Evolutionary conservation across 2,797 vertebrate species (phyloP).

Genomic region (Manis crassicaudata): DNA sequence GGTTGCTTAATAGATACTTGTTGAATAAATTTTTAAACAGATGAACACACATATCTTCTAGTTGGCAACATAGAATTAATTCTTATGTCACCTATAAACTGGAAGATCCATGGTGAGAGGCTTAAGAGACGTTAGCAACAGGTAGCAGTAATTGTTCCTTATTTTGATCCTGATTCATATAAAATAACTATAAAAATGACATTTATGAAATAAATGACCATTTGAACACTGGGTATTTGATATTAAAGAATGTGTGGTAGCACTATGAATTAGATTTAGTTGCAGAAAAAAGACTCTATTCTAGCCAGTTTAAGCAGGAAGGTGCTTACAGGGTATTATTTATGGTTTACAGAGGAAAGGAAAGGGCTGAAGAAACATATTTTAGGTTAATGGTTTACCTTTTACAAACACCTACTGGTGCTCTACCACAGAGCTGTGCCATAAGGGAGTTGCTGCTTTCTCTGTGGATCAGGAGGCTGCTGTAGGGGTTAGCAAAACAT

Average conservation of each 20-base stretch:
- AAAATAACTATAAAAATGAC: background rate
- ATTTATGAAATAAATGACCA: background rate
- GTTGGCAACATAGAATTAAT: background rate
- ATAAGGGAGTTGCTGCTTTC: background rate
- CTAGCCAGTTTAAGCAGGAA: background rate
- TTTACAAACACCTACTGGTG: background rate
- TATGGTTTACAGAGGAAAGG: background rate
- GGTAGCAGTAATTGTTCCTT: background rate
- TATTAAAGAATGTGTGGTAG: background rate
- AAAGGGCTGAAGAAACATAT: background rate
- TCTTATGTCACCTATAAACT: background rate
- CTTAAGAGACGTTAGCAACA: background rate
- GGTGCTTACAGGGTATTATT: background rate
- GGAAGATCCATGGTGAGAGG: background rate
- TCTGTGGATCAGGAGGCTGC: background rate
- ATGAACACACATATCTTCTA: background rate
- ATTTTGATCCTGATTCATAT: background rate
- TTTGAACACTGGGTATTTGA: background rate
- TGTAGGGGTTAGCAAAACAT: background rate
- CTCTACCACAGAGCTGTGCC: background rate
- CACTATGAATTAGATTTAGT: background rate
- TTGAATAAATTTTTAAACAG: constrained; percentile 14
- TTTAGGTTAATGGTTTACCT: background rate
- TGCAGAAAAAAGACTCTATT: background rate
- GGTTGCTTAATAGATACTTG: background rate